phyloP scores from a whole-genome alignment of 2,113 vertebrate genomes.

The Ptilonorhynchus violaceus region DNA sequence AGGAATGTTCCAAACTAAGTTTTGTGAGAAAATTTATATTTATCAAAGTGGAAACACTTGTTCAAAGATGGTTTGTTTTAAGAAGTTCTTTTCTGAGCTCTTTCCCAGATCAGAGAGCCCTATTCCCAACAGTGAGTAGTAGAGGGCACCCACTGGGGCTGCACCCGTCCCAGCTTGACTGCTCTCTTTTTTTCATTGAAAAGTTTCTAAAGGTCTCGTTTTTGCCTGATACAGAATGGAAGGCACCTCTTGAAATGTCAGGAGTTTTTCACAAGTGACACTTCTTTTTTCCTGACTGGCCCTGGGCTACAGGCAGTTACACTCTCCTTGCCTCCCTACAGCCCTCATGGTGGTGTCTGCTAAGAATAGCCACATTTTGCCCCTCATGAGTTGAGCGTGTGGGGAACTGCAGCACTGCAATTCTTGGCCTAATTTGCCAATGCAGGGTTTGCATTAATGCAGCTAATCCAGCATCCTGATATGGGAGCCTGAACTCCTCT shows the following conservation, averaged over 20 bases:
- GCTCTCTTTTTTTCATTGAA: background rate
- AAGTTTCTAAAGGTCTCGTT: conserved; percentile 1
- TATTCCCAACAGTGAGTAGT: background rate
- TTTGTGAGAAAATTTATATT: background rate
- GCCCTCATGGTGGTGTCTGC: accelerated
- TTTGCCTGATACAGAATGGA: background rate
- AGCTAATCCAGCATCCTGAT: background rate
- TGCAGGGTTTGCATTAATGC: background rate
- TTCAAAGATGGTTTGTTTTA: background rate
- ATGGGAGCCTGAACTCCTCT: background rate
- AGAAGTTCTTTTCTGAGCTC: background rate
- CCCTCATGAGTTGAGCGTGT: background rate
- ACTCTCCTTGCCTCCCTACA: background rate
- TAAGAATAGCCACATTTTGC: background rate
- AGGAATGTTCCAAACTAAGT: background rate
- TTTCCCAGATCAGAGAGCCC: background rate
- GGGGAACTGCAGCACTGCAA: background rate
- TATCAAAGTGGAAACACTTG: background rate
- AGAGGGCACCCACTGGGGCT: background rate
- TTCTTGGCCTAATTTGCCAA: background rate
- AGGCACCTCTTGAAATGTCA: conserved; percentile 34
- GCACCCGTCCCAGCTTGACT: background rate
- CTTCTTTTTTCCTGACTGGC: background rate
- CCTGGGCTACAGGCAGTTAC: background rate
- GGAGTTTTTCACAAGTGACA: background rate